Percentiles rank a stretch among this genome's conserved stretches.
Evolutionary conservation across 2,888 invertebrate species (phyloP).

Genomic region (Antheraea yamamai): DNA sequence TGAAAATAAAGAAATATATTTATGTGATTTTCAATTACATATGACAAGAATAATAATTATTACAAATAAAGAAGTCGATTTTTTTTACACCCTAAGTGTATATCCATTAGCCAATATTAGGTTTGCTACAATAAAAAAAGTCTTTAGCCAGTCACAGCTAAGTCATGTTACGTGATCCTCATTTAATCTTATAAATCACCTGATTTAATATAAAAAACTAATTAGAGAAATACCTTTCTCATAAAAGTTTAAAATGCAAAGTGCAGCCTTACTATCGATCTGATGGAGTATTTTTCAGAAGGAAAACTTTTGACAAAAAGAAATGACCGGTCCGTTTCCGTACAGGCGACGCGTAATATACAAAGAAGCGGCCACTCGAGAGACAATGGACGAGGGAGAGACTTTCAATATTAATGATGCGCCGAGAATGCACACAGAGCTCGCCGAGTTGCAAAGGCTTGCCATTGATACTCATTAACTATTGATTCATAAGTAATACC

Average conservation of each 20-base stretch:
- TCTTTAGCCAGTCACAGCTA: too few relatives aligned
- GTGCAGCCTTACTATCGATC: background rate
- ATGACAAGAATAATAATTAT: too few relatives aligned
- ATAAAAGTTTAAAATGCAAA: constrained; percentile 15
- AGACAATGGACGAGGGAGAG: constrained; percentile 73
- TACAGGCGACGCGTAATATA: constrained; percentile 64
- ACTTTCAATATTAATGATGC: constrained; percentile 81
- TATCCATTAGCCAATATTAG: too few relatives aligned
- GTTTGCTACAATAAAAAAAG: too few relatives aligned
- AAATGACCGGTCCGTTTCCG: constrained; percentile 72
- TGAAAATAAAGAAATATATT: too few relatives aligned
- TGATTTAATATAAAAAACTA: too few relatives aligned
- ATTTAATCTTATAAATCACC: too few relatives aligned
- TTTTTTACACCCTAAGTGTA: too few relatives aligned
- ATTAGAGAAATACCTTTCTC: background rate
- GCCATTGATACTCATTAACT: constrained; percentile 80
- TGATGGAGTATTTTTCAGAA: constrained; percentile 45
- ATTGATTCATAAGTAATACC: constrained; percentile 82
- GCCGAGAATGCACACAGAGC: constrained; percentile 73
- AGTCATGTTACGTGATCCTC: too few relatives aligned
- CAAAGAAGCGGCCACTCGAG: constrained; percentile 71
- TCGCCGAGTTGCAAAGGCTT: constrained; percentile 71
- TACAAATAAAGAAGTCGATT: too few relatives aligned
- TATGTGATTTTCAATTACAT: too few relatives aligned
- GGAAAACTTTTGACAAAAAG: constrained; percentile 67